Conservation (phyloP, 2,888 invertebrate species). For the Emmelina monodactyla region DNA sequence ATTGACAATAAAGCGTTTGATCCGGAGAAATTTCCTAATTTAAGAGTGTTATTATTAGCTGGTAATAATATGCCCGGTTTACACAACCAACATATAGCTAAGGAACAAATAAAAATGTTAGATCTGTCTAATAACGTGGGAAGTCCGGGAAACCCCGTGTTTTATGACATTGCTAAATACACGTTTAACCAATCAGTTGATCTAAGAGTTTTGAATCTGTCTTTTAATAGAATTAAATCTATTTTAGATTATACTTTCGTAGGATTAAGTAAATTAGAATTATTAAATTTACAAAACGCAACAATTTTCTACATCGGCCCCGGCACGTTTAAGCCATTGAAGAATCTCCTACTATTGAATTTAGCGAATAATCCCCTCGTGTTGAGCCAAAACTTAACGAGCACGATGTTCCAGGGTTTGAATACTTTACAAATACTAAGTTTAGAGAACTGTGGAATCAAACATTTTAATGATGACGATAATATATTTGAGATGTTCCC, state of each 20-base stretch:
- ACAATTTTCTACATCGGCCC: constrained; percentile 55
- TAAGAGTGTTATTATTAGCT: constrained; percentile 54
- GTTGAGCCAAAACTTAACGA: constrained; percentile 40
- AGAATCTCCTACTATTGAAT: constrained; percentile 52
- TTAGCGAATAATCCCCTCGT: constrained; percentile 62
- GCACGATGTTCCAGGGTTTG: constrained; percentile 51
- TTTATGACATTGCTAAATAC: constrained; percentile 57
- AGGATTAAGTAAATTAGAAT: constrained; percentile 51
- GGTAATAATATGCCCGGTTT: constrained; percentile 61
- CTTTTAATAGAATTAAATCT: constrained; percentile 60
- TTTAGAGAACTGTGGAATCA: constrained; percentile 59
- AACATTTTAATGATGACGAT: constrained; percentile 37
- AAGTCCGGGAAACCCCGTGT: constrained; percentile 38
- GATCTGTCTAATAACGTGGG: constrained; percentile 62
- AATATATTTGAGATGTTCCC: constrained; percentile 59
- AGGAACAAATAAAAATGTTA: constrained; percentile 43
- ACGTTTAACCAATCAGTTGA: constrained; percentile 54
- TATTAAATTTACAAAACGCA: constrained; percentile 60
- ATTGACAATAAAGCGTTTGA: constrained; percentile 55
- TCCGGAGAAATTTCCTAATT: constrained; percentile 50
- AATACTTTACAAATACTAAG: constrained; percentile 51
- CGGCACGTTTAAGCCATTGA: constrained; percentile 48
- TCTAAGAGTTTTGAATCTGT: constrained; percentile 55
- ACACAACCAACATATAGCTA: constrained; percentile 54
- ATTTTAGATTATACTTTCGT: constrained; percentile 56